Base-by-base conservation (phyloP, 2,113 vertebrate genomes). In the Edolisoma coerulescens region DNA sequence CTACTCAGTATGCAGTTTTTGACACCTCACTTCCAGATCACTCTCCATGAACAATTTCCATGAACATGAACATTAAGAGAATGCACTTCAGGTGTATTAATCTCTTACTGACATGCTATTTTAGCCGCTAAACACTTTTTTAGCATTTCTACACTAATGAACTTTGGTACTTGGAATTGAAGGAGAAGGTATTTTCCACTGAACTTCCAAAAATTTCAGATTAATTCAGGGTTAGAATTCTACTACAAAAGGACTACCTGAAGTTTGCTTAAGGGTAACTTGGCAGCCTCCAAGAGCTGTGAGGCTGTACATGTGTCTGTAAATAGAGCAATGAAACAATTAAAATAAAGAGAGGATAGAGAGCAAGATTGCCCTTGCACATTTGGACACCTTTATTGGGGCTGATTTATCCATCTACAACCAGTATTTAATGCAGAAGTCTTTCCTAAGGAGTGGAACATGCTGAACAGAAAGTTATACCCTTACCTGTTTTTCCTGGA, bases 401-500 rank as follows among this genome's bases (percentile, higher is more conserved):
- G 39, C 21, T 80, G 22, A 47, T 81, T 33, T 63, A 37, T 59
- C 13, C 15, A 69, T 50, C 70, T 67, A 42, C n/a, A 53, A 77
- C 4, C 33, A 50, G 23, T 61, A 85, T 61, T 84, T 79, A 78
- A 87, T 49, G 22, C 26, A 49, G 28, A 84, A 53, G 2, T 30
- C 16, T 85, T 75, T 91, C 42, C 37, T 73, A 76, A 87, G 16
- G 15, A 85, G 27, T 12, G 52, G 23, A 79, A 54, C 20, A 30
- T n/a, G 23, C 50, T 70, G 14, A 82, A 52, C 19, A 14, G 2
- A 78, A 57, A 74, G 20, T 64, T 57, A 54, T 6, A 52, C 5
- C 9, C 86, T 89, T 96, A 95, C 97, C 97, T 93, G 20, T 65
- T 89, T 92, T 88, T 79, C 11, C 76, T 69, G 93, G 79, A 24